Evolutionary conservation across 2,797 vertebrate genomes (phyloP).

Genomic region (Sorex maritimensis): DNA sequence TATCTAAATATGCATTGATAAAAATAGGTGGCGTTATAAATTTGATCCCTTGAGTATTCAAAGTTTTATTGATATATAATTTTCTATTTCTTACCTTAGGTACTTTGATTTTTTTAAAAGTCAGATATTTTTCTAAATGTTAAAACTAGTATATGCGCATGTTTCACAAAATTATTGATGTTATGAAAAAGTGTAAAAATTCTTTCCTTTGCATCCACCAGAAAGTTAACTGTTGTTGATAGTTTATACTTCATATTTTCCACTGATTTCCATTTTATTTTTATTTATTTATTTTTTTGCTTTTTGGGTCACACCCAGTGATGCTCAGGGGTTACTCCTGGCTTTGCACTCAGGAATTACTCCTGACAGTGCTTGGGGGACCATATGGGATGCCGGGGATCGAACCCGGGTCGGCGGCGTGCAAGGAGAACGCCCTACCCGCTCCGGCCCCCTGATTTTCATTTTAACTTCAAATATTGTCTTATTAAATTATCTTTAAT

Average conservation of each 20-base stretch:
- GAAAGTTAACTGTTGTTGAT: background rate
- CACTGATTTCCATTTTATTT: background rate
- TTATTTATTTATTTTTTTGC: too few species aligned
- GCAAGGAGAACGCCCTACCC: too few species aligned
- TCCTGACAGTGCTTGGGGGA: too few species aligned
- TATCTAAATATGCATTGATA: background rate
- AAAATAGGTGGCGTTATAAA: slow-evolving; percentile 29
- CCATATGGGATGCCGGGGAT: too few species aligned
- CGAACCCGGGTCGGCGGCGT: too few species aligned
- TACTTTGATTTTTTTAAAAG: slow-evolving; percentile 48
- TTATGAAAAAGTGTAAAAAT: background rate
- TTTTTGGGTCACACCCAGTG: too few species aligned
- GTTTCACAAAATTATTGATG: background rate
- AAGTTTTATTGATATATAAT: slow-evolving; percentile 40
- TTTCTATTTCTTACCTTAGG: slow-evolving; percentile 24
- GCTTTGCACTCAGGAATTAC: too few species aligned
- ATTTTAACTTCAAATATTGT: slow-evolving; percentile 33
- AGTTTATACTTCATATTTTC: slow-evolving; percentile 47
- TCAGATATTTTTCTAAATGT: slow-evolving; percentile 41
- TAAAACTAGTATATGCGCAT: slow-evolving; percentile 9
- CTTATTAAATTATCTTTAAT: too few species aligned
- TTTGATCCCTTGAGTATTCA: slow-evolving; percentile 42
- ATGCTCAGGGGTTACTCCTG: too few species aligned
- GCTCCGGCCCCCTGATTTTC: too few species aligned
- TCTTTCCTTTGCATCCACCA: background rate